Percentiles rank a stretch among this genome's conserved stretches.
Conservation (phyloP, 2,888 invertebrate genomes). For the Synergus itoensis region DNA sequence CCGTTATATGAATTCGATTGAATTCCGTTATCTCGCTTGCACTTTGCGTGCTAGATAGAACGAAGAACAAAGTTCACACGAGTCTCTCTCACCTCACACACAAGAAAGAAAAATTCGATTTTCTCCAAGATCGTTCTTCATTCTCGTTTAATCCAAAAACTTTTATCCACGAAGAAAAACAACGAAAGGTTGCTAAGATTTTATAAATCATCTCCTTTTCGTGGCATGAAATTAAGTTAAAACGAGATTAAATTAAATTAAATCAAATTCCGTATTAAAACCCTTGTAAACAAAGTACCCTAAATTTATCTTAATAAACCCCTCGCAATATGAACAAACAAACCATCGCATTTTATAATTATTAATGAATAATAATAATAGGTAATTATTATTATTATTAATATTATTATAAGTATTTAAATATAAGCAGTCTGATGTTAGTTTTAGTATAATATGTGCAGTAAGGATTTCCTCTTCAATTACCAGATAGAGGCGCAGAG, state of each 20-base stretch:
- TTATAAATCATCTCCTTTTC: background rate
- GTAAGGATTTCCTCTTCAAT: background rate
- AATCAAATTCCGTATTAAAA: too few species aligned
- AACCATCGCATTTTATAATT: too few species aligned
- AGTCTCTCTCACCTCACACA: conserved; percentile 3
- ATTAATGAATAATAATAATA: too few species aligned
- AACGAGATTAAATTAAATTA: too few species aligned
- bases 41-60: conserved; percentile 28
- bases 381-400: too few species aligned
- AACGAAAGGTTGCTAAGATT: background rate
- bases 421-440: too few species aligned
- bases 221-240: too few species aligned
- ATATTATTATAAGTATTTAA: too few species aligned
- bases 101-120: background rate
- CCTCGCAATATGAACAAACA: too few species aligned
- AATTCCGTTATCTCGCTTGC: conserved; percentile 23
- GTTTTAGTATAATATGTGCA: background rate
- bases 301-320: too few species aligned
- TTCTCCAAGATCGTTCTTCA: background rate
- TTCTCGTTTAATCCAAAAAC: background rate
- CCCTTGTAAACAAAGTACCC: too few species aligned
- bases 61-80: conserved; percentile 19
- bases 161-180: background rate
- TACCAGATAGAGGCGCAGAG: background rate
- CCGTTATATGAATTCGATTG: conserved; percentile 34